A percentile compares a stretch with the other conserved stretches of the same genome.
phyloP scores from a whole-genome alignment of 2,888 invertebrate species.

The Cerceris ruficornis region DNA sequence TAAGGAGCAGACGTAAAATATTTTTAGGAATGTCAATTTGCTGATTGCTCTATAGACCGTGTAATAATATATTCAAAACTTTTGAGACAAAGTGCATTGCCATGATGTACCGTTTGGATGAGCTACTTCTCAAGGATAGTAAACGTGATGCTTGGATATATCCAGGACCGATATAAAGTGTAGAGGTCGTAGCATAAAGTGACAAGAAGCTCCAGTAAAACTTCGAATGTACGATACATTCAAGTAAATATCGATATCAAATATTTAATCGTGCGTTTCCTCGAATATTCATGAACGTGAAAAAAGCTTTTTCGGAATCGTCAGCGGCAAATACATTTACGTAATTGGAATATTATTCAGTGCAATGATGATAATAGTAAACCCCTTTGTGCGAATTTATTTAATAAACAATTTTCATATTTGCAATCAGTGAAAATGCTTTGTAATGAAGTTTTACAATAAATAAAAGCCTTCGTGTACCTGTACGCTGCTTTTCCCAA shows the following conservation, averaged over 20 bases:
- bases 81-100: conserved; percentile 52
- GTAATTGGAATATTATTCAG: not conserved
- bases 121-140: conserved; percentile 40
- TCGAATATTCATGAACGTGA: conserved; percentile 5
- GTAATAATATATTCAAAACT: conserved; percentile 56
- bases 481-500: too few species aligned
- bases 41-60: conserved; percentile 29
- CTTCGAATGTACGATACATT: conserved; percentile 38
- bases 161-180: conserved; percentile 25
- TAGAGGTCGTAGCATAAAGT: conserved; percentile 33
- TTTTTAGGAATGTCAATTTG: conserved; percentile 22
- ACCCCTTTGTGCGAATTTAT: too few species aligned
- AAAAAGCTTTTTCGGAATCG: not conserved
- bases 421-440: too few species aligned
- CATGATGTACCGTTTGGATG: conserved; percentile 11
- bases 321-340: not conserved
- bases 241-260: conserved; percentile 45
- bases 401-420: too few species aligned
- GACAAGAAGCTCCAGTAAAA: conserved; percentile 46
- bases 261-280: conserved; percentile 29
- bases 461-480: too few species aligned
- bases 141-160: conserved; percentile 41
- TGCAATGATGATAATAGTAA: too few species aligned
- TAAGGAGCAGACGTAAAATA: not conserved
- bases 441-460: too few species aligned